Base-by-base conservation (phyloP, 2,113 vertebrate genomes). In the Saguinus midas region DNA sequence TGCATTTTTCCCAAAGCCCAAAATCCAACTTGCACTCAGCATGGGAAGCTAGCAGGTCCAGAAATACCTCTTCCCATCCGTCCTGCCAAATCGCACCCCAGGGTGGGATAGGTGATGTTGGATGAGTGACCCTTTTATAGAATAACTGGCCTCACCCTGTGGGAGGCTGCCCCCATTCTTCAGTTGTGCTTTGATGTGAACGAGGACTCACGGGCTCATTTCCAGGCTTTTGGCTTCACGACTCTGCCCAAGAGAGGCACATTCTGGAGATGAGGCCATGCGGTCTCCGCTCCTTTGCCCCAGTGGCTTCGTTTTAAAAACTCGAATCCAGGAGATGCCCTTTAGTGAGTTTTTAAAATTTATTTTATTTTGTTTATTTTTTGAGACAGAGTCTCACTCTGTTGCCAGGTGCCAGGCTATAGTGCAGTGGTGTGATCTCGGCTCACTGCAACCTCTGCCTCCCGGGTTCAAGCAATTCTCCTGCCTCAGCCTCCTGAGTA, bases 141-240 rank as follows among this genome's bases (percentile, higher is more conserved):
- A 27, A 73, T 45, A 37, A 1, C n/a, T n/a, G 18, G 35, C n/a
- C 11, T 68, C 4, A 1, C 57, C 35, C 4, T 1, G 4, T 8
- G 1, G n/a, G 58, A 27, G 20, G 32, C 57, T 14, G 32, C 13
- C 32, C 2, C 8, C 6, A 5, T 37, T 17, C 61, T 29, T 32
- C 61, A 14, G 27, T 1, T 21, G 85, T 40, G 5, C 35, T 21
- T 18, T 10, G n/a, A 25, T n/a, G 75, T 14, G 48, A 52, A 18
- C 0, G 20, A 23, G 61, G 79, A 27, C 48, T 4, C 8, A 1
- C 11, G 7, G 61, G 61, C 8, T 0, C 0, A 0, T 7, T 16
- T 6, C 10, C 45, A 23, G 66, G 23, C 37, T 27, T 76, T 37
- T 25, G 18, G 12, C 29, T 25, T 27, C 0, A 0, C 5, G 43